Evolutionary conservation across 2,113 vertebrate genomes (phyloP).

Genomic region (Canis aureus): DNA sequence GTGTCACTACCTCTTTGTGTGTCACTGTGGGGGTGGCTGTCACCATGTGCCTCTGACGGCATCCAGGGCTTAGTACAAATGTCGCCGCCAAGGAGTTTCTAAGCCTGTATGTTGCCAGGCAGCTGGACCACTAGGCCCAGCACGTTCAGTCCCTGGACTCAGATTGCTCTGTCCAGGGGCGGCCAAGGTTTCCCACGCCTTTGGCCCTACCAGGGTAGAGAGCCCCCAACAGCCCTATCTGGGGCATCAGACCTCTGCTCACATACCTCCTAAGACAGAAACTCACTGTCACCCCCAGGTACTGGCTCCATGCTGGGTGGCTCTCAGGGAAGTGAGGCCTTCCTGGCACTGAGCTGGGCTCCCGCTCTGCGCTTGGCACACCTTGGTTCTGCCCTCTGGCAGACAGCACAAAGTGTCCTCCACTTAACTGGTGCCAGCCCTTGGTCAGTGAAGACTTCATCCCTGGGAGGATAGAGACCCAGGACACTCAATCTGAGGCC

Average conservation of each 20-base stretch:
- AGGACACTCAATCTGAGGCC: not conserved
- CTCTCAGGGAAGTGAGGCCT: not conserved
- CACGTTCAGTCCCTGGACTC: not conserved
- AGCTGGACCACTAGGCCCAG: slow-evolving; percentile 33
- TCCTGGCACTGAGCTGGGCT: not conserved
- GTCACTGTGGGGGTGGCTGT: slow-evolving; percentile 73
- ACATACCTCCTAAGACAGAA: not conserved
- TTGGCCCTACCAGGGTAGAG: not conserved
- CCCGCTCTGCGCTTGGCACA: not conserved
- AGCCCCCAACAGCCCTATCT: not conserved
- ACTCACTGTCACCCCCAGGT: not conserved
- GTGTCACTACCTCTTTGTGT: slow-evolving; percentile 75
- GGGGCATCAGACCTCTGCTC: not conserved
- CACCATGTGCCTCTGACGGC: slow-evolving; percentile 68
- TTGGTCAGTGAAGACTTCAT: not conserved
- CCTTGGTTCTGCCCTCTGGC: not conserved
- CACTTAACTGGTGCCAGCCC: not conserved
- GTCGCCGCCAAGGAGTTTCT: slow-evolving; percentile 7
- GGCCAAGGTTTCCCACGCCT: not conserved
- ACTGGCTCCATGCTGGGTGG: not conserved
- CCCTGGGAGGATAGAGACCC: not conserved
- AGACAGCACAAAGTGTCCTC: not conserved
- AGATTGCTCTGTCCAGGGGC: not conserved
- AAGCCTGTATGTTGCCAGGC: slow-evolving; percentile 57
- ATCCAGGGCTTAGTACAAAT: slow-evolving; percentile 71